Evolutionary conservation across 2,113 vertebrate genomes (phyloP).

Genomic region (Mustela lutreola): DNA sequence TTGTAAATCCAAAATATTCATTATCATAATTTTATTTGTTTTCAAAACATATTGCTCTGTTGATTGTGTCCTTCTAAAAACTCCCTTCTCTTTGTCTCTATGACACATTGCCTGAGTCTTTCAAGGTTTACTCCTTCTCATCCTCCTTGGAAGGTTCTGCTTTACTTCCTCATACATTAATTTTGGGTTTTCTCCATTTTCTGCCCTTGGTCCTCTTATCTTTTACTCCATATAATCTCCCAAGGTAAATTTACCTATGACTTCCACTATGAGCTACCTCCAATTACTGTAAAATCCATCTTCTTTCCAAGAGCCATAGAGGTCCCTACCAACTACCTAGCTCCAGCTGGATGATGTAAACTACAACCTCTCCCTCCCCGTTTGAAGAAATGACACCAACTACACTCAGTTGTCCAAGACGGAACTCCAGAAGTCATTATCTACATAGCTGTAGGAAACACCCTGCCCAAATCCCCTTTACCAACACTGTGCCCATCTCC

Average conservation of each 20-base stretch:
- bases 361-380: neutral
- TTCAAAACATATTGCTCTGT: neutral
- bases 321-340: neutral
- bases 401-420: neutral
- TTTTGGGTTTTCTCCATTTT: neutral
- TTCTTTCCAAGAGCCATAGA: neutral
- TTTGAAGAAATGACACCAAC: neutral
- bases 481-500: neutral
- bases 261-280: neutral
- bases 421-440: neutral
- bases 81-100: neutral
- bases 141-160: neutral
- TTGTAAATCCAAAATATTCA: neutral
- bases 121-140: neutral
- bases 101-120: neutral
- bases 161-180: neutral
- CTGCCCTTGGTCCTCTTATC: neutral
- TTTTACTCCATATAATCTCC: neutral
- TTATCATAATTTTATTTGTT: neutral
- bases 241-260: neutral
- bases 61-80: neutral
- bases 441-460: neutral
- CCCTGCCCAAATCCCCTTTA: neutral
- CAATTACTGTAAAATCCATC: neutral
- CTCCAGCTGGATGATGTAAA: neutral